Evolutionary conservation across 2,888 invertebrate genomes (phyloP), one percentile per base, ranked within the genome.

Genomic region (Azorinus chamasolen): DNA sequence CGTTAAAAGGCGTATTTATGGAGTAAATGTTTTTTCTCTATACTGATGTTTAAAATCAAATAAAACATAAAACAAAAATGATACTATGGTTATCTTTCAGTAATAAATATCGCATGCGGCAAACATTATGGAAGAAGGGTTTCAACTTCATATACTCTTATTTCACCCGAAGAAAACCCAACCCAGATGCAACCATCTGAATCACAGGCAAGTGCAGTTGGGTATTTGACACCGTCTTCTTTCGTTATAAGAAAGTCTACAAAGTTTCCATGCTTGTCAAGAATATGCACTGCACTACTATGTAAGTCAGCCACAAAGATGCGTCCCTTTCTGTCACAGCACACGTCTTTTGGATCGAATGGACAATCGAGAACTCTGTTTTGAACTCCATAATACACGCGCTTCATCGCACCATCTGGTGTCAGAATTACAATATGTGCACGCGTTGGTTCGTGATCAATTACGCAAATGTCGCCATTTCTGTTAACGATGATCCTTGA

Each of bases 251-350:
- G 51, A 25, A 80, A 80, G 51, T 76, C 69, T 48, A 59, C 50
- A 54, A 80, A 80, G 20, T 54, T 61, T 16, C 80, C 80, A 16
- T 64, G 51, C 20, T 58, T 69, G 48, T 80, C 73, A 22, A 80
- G 32, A 24, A 80, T 76, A 46, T 80, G 80, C 2, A 80, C 73
- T 4, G 75, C 72, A 70, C 76, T 70, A 43, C 71, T 80, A n/a
- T 58, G 57, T 43, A 80, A 24, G 43, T 80, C 80, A 16, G 80
- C 65, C 5, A 80, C 61, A 37, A 76, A 80, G 16, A 80, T 62
- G 24, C 55, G 27, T n/a, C 76, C 76, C 16, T 46, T 53, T 32
- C 51, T 66, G 50, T 80, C 80, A 61, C 70, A 80, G 18, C 76
- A 80, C 1, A 80, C 46, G 27, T 73, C 76, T 25, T 65, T 72